These are phyloP conservation scores for Orius insidiosus DNA, from an alignment of 1,140 invertebrate genomes.

Conservation along the genomic window DNA sequence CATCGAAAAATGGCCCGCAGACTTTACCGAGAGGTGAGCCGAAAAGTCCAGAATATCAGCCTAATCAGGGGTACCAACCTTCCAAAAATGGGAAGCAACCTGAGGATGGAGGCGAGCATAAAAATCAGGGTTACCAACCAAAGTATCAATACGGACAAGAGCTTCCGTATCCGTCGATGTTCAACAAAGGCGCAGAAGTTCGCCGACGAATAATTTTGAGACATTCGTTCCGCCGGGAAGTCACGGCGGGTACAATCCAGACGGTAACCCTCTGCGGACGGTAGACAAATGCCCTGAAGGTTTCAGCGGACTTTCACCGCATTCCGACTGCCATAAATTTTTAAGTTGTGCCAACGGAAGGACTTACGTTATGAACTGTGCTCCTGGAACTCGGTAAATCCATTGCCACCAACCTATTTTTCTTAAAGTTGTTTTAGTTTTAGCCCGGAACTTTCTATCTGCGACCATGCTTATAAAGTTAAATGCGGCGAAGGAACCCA, in stretches of 20 bases:
- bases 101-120: background rate
- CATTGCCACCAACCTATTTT: background rate
- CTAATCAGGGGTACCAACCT: too few species aligned
- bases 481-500: slow-evolving; percentile 14
- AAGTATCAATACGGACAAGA: background rate
- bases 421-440: slow-evolving; percentile 24
- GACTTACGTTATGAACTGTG: slow-evolving; percentile 39
- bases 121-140: too few species aligned
- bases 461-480: slow-evolving; percentile 44
- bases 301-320: slow-evolving; percentile 35
- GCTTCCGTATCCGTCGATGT: slow-evolving; percentile 9
- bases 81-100: too few species aligned
- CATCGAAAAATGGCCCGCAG: too few species aligned
- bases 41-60: too few species aligned
- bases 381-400: slow-evolving; percentile 37
- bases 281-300: slow-evolving; percentile 20
- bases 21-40: too few species aligned
- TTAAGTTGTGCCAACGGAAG: slow-evolving; percentile 42
- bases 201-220: background rate
- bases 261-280: background rate
- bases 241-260: background rate
- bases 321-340: slow-evolving; percentile 47
- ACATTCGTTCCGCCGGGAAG: background rate
- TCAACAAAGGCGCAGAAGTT: background rate
- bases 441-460: slow-evolving; percentile 33